Conservation (phyloP, 2,888 invertebrate genomes). For the Physocephala rufipes region DNA sequence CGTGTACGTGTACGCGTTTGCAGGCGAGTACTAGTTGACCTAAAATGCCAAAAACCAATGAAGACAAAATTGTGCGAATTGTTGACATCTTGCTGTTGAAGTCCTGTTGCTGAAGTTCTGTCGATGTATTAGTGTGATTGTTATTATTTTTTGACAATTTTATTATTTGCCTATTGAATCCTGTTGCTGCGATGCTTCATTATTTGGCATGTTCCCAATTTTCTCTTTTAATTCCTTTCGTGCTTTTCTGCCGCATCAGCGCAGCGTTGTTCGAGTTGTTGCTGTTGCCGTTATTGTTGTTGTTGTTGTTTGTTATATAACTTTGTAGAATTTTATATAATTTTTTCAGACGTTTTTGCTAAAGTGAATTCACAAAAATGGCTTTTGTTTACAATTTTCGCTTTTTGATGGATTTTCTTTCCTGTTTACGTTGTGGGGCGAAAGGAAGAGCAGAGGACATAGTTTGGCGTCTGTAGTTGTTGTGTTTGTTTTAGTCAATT, state of each 20-base stretch:
- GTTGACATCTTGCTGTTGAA: not conserved
- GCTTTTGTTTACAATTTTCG: constrained; percentile 1
- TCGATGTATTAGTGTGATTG: not conserved
- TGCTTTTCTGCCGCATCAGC: not conserved
- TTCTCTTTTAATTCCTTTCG: not conserved
- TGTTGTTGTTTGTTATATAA: not conserved
- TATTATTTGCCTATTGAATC: too few relatives aligned
- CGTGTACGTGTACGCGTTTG: too few relatives aligned
- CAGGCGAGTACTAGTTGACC: too few relatives aligned
- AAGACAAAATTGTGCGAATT: not conserved
- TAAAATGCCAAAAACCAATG: too few relatives aligned
- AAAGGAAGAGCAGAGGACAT: too few relatives aligned
- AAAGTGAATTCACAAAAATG: too few relatives aligned
- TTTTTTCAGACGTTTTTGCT: too few relatives aligned
- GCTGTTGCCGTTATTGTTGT: not conserved
- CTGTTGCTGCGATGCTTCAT: too few relatives aligned
- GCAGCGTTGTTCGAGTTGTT: not conserved
- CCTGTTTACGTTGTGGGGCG: too few relatives aligned
- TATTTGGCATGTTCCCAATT: too few relatives aligned
- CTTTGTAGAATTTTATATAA: too few relatives aligned
- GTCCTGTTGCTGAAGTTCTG: not conserved
- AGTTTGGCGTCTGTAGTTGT: constrained; percentile 12
- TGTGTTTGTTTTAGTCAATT: constrained; percentile 35
- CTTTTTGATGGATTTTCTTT: constrained; percentile 8
- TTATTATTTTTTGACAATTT: not conserved